Evolutionary conservation across 2,113 vertebrate genomes (phyloP).

Genomic region (Cacatua alba): DNA sequence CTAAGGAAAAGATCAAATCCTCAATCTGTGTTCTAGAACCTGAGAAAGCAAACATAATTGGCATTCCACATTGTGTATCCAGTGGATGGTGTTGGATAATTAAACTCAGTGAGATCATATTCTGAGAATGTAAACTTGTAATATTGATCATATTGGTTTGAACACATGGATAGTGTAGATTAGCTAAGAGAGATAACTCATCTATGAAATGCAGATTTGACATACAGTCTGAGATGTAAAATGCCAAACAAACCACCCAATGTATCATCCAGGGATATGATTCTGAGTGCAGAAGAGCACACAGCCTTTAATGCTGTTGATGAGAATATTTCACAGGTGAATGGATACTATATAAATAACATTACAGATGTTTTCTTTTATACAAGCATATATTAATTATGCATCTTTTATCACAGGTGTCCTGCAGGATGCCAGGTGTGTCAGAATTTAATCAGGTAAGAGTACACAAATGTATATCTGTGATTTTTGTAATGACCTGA

Average conservation of each 20-base stretch:
- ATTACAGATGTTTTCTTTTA: neutral
- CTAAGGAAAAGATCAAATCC: neutral
- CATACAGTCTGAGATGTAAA: neutral
- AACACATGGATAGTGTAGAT: neutral
- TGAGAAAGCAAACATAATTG: neutral
- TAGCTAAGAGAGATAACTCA: neutral
- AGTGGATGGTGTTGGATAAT: neutral
- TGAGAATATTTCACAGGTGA: neutral
- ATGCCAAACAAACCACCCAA: neutral
- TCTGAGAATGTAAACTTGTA: neutral
- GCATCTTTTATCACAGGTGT: constrained; percentile 79
- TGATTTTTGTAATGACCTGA: neutral
- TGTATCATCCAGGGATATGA: neutral
- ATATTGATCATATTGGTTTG: neutral
- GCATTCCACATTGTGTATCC: neutral
- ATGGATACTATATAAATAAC: neutral
- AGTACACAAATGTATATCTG: neutral
- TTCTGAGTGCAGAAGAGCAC: neutral
- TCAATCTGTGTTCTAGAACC: neutral
- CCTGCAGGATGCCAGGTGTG: constrained; percentile 88
- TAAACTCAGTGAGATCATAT: rapidly evolving
- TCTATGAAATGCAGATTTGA: neutral
- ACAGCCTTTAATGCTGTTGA: neutral
- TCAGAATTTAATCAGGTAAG: constrained; percentile 93
- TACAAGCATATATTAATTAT: neutral